Base-by-base conservation (phyloP, 2,888 invertebrate species). In the Chrysolina oricalcia region DNA sequence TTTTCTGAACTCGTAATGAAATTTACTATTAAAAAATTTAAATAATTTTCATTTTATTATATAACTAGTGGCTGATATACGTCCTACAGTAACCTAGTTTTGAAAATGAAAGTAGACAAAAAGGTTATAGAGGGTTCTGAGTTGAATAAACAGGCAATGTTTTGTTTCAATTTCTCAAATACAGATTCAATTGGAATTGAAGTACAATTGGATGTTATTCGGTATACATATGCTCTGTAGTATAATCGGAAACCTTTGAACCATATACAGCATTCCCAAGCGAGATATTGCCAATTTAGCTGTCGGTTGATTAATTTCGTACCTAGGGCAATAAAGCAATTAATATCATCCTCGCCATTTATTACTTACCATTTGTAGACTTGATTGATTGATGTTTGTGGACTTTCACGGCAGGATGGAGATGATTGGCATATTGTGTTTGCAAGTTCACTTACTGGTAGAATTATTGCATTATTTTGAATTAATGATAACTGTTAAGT, bases 261-360 rank as follows among this genome's bases (percentile, higher is more conserved):
- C 59, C 59, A 35, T 59, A 59, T 17, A 35, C 50, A 35, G 27
- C 27, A 67, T 67, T 67, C 67, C 67, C 67, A 27, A 50, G 1
- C 17, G 50, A 50, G 67, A 50, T 67, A 67, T 67, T 67, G 67
- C 67, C 67, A 67, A 67, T 67, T 67, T 50, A 50, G 23, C 50
- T 11, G 67, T 40, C 23, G n/a, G 23, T n/a, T 50, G 50, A 48
- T 67, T 67, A 67, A 67, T 67, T 67, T 50, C 17, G 67, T 67
- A 35, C 67, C 67, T 48, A 50, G 17, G n/a, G 67, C 67, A 27
- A 67, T 67, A 50, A 67, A 67, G 67, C 48, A 19, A 67, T 50
- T 50, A 67, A 67, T 67, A 50, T 67, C 67, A 50, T 8, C 59
- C 50, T 27, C 27, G 50, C 50, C 35, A 27, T 27, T 67, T 67